Evolutionary conservation across 2,113 vertebrate species (phyloP).

Genomic region (Onychorhynchus coronatus): DNA sequence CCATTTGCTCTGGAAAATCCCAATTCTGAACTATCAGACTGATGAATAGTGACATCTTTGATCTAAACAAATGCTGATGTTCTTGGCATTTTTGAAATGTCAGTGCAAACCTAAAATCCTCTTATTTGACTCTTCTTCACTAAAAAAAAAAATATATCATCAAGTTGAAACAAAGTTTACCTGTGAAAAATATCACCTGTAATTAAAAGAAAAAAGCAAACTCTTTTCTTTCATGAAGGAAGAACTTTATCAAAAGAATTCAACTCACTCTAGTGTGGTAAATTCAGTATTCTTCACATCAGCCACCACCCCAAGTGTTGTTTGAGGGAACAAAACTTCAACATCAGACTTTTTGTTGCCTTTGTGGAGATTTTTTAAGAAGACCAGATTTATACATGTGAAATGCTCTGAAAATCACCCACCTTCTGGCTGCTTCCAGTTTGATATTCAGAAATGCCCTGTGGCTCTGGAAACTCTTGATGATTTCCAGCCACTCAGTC

Average conservation of each 20-base stretch:
- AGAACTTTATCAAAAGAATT: neutral
- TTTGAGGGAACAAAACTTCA: neutral
- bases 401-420: neutral
- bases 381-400: neutral
- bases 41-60: constrained; percentile 41
- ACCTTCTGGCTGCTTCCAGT: neutral
- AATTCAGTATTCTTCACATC: neutral
- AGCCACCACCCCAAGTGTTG: neutral
- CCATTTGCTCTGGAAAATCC: constrained; percentile 7
- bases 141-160: neutral
- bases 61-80: constrained; percentile 58
- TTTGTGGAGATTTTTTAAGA: neutral
- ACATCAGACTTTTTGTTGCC: neutral
- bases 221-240: neutral
- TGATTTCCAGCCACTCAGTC: constrained; percentile 1
- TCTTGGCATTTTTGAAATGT: constrained; percentile 65
- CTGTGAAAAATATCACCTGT: constrained; percentile 27
- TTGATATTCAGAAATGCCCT: constrained; percentile 22
- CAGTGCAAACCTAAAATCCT: constrained; percentile 27
- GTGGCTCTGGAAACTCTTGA: constrained; percentile 10
- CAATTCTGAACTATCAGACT: neutral
- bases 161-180: constrained; percentile 14
- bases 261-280: neutral
- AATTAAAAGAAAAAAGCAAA: neutral
- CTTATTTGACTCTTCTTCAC: neutral